Conservation (phyloP, 2,888 invertebrate genomes). For the Sphaerophoria rueppellii region DNA sequence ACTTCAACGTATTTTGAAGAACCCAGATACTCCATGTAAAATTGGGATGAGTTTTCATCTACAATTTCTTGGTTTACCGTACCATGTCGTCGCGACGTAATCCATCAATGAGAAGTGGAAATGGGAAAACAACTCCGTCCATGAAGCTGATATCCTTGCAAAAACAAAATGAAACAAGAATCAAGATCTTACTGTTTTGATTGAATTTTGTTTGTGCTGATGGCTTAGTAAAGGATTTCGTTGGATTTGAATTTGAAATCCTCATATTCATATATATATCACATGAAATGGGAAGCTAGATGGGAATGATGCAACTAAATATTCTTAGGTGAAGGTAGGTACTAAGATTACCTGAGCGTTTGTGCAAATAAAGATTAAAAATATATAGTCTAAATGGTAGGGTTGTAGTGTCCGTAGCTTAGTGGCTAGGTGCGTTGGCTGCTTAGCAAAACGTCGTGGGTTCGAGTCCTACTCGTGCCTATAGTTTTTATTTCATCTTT, state of each 20-base stretch:
- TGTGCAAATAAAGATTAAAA: too few relatives aligned
- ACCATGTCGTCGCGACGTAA: slow-evolving; percentile 23
- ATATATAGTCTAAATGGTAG: too few relatives aligned
- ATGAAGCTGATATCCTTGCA: slow-evolving; percentile 5
- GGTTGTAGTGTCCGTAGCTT: too few relatives aligned
- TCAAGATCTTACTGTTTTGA: slow-evolving; percentile 53
- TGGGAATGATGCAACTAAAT: neutral
- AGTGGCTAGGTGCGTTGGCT: too few relatives aligned
- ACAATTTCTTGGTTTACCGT: neutral
- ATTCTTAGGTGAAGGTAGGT: neutral
- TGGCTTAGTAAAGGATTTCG: slow-evolving; percentile 63
- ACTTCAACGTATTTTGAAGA: neutral
- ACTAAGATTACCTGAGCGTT: neutral
- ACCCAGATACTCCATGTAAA: neutral
- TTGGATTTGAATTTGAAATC: slow-evolving; percentile 38
- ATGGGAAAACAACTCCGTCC: slow-evolving; percentile 8
- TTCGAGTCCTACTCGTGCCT: too few relatives aligned
- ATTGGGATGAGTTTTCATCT: slow-evolving; percentile 26
- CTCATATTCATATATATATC: slow-evolving; percentile 4
- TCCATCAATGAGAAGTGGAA: slow-evolving; percentile 7
- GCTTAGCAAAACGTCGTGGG: too few relatives aligned
- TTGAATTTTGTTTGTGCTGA: slow-evolving; percentile 65
- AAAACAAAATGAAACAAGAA: slow-evolving; percentile 39
- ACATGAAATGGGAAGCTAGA: neutral
- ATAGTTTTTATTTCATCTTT: too few relatives aligned